These are phyloP conservation scores for Aphodius sticticus DNA, from an alignment of 2,888 invertebrate genomes.

Conservation along the genomic window DNA sequence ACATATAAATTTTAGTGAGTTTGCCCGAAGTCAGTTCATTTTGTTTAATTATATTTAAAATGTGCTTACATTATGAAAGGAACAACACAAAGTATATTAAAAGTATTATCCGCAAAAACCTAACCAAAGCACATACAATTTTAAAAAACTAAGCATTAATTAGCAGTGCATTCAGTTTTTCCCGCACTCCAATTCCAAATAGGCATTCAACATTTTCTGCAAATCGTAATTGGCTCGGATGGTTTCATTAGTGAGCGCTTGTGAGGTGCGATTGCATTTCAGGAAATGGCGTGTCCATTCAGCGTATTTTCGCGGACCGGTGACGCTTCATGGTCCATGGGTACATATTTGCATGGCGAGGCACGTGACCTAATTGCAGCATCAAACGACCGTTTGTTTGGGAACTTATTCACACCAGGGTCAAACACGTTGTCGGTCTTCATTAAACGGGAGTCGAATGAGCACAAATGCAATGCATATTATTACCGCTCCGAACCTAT, in stretches of 20 bases:
- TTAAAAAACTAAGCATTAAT: no score
- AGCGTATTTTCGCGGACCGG: not conserved
- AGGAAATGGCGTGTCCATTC: not conserved
- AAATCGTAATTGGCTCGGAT: not conserved
- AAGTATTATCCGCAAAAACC: no score
- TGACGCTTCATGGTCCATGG: not conserved
- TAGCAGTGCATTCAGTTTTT: not conserved
- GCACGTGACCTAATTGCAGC: not conserved
- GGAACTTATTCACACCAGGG: not conserved
- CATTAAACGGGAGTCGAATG: not conserved
- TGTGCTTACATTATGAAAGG: no score
- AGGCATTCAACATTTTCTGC: not conserved
- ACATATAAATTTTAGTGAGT: no score
- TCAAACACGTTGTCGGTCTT: not conserved
- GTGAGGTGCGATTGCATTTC: not conserved
- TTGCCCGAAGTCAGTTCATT: no score
- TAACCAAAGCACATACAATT: no score
- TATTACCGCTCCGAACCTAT: not conserved
- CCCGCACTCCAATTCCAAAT: not conserved
- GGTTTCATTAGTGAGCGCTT: not conserved
- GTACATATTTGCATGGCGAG: not conserved
- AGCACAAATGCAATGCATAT: not conserved
- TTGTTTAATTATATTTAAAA: no score
- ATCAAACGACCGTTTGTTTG: not conserved
- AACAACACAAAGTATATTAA: no score